Base-by-base conservation (phyloP, 2,113 vertebrate species). In the Enhydra lutris region DNA sequence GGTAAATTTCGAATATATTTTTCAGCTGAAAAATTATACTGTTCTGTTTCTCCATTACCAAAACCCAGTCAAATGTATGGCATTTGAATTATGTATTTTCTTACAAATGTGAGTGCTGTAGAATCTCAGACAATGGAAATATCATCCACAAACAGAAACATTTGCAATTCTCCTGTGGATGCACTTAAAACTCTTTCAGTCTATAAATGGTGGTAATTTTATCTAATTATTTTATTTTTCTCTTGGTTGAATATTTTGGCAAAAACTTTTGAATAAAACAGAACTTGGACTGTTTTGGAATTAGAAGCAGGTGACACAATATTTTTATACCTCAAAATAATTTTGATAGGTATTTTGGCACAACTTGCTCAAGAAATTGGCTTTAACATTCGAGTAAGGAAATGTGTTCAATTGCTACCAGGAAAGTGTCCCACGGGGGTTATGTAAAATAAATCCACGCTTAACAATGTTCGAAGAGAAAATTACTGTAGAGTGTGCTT, bases 401-500 rank as follows among this genome's bases (percentile, higher is more conserved):
- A 93, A 97, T 95, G 47, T 83, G 94, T 91, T 97, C 91, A 89
- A 5, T 36, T 92, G 39, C 91, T 97, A 98, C 90, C 81, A 93
- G 47, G 57, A 92, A 89, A 50, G 15, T 78, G n/a, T 84, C 94
- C 80, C 74, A 6, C 26, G 45, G 55, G 95, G 65, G 82, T 94
- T 96, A 59, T 52, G 91, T 71, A 96, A 97, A 97, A 93, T 93
- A 94, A 92, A 91, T 82, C 96, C 94, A 85, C 26, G 24, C 79
- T 89, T 96, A 96, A 82, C 81, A 97, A 94, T 88, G 78, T 95
- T 98, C 21, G 12, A 94, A 95, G 89, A 91, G 67, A 97, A 96
- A 98, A 97, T 98, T 92, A 97, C 95, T 97, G 96, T 80, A 94
- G 85, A 95, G 36, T 93, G 67, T 96, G 47, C 39, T 91, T 91